Conservation (phyloP, 2,113 vertebrate genomes). For the Piprites chloris region DNA sequence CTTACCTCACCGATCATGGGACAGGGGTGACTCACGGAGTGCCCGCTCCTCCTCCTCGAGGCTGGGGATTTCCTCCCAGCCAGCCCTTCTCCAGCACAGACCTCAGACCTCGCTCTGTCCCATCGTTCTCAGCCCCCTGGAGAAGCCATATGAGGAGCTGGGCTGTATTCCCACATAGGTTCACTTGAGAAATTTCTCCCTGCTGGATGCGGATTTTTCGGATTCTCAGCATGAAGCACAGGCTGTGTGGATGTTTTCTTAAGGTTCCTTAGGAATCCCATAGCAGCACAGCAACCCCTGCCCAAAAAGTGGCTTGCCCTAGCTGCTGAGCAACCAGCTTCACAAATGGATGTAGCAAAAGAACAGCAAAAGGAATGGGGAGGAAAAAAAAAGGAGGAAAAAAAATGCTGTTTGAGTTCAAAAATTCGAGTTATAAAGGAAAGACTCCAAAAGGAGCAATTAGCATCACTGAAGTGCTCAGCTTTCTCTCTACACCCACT, state of each 20-base stretch:
- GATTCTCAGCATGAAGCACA: neutral
- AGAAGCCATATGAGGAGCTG: neutral
- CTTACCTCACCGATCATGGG: slow-evolving; percentile 20
- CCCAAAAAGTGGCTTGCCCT: neutral
- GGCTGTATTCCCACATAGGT: neutral
- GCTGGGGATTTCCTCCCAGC: neutral
- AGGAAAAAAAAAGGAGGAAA: no score
- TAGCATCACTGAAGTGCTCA: neutral
- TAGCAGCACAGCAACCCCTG: neutral
- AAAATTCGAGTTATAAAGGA: neutral
- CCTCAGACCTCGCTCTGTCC: accelerated
- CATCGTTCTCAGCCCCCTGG: neutral
- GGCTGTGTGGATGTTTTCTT: neutral
- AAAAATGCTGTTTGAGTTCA: neutral
- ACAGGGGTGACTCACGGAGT: neutral
- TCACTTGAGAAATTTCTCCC: neutral
- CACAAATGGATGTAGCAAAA: neutral
- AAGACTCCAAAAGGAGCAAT: slow-evolving; percentile 41
- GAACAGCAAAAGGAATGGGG: neutral
- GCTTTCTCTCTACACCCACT: slow-evolving; percentile 30
- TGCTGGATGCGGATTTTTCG: neutral
- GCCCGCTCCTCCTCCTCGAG: neutral
- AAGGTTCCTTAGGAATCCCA: neutral
- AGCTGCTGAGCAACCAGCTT: neutral
- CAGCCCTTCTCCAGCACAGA: neutral